phyloP scores from a whole-genome alignment of 2,888 invertebrate genomes.

The Dryomyza anilis region DNA sequence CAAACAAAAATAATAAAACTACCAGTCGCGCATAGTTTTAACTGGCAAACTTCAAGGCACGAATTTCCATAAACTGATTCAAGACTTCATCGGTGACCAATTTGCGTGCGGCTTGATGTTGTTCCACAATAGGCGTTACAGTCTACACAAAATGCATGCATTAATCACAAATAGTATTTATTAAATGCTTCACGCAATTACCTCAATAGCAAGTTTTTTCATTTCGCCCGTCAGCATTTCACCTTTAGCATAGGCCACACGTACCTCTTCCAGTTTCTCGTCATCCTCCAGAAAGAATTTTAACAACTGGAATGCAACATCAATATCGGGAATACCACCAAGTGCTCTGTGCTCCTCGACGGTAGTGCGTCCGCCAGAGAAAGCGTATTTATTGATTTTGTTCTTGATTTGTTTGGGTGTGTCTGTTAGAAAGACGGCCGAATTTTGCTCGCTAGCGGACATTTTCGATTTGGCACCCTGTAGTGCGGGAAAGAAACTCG shows the following conservation, averaged over 20 bases:
- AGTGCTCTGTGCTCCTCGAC: constrained; percentile 88
- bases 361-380: constrained; percentile 93
- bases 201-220: constrained; percentile 87
- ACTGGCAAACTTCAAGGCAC: constrained; percentile 70
- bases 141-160: constrained; percentile 57
- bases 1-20: neutral
- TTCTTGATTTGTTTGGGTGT: constrained; percentile 94
- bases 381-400: constrained; percentile 96
- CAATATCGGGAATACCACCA: constrained; percentile 96
- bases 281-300: constrained; percentile 96
- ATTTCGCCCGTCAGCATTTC: constrained; percentile 91
- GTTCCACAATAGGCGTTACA: constrained; percentile 76
- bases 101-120: constrained; percentile 81
- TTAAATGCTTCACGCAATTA: no score
- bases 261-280: constrained; percentile 76
- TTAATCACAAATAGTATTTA: no score
- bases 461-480: constrained; percentile 98
- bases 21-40: constrained; percentile 33
- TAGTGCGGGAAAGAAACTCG: constrained; percentile 89
- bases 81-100: constrained; percentile 85
- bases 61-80: constrained; percentile 80
- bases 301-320: constrained; percentile 94
- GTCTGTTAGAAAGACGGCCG: constrained; percentile 94
- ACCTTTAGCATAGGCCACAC: constrained; percentile 65
- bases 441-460: constrained; percentile 94